Conservation (phyloP, 2,888 invertebrate genomes). For the Nomada ferruginata region DNA sequence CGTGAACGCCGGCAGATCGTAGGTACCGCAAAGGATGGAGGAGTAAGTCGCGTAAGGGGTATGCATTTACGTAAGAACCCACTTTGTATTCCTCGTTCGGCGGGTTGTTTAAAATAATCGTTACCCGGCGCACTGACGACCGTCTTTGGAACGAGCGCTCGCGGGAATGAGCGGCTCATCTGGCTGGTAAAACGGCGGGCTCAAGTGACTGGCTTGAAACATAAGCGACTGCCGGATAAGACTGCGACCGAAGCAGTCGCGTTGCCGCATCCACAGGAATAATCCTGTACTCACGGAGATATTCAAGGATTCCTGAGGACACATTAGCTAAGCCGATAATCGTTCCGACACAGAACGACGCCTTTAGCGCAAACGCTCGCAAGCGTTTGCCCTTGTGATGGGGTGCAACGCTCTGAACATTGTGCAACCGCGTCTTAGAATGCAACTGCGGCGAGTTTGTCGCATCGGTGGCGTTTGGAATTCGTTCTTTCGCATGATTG, state of each 20-base stretch:
- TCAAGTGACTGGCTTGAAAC: conserved; percentile 36
- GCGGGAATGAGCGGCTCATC: conserved; percentile 63
- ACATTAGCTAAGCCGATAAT: conserved; percentile 61
- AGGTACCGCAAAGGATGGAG: conserved; percentile 3
- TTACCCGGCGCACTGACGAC: conserved; percentile 68
- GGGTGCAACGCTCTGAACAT: conserved; percentile 18
- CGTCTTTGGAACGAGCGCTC: conserved; percentile 58
- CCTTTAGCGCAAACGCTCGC: conserved; percentile 24
- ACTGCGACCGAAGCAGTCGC: background rate
- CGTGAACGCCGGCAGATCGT: conserved; percentile 3
- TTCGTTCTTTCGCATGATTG: too few relatives aligned
- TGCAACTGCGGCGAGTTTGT: too few relatives aligned
- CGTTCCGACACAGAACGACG: conserved; percentile 44
- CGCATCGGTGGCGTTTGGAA: too few relatives aligned
- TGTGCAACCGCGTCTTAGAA: background rate
- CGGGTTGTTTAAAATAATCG: conserved; percentile 81
- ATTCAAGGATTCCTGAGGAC: conserved; percentile 51
- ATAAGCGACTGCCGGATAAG: conserved; percentile 56
- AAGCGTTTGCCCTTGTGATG: conserved; percentile 22
- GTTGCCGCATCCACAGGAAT: conserved; percentile 21
- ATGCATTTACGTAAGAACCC: conserved; percentile 80
- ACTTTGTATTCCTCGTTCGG: conserved; percentile 80
- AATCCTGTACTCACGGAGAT: conserved; percentile 34
- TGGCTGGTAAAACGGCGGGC: conserved; percentile 28
- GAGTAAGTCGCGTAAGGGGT: conserved; percentile 25